Evolutionary conservation across 2,888 invertebrate species (phyloP).

Genomic region (Thymelicus lineola): DNA sequence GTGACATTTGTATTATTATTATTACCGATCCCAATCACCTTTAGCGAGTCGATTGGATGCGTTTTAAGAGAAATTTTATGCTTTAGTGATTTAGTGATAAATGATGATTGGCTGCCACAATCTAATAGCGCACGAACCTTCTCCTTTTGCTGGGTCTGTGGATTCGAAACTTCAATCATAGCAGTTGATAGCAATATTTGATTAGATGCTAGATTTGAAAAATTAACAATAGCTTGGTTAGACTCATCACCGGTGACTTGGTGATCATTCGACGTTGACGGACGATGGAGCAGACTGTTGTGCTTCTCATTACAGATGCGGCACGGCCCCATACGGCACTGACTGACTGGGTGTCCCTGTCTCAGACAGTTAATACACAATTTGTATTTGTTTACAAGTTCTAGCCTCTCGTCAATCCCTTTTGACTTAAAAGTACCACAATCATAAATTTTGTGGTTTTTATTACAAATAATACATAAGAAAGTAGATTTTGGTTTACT

Average conservation of each 20-base stretch:
- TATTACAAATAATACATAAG: not conserved
- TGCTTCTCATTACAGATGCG: too few relatives aligned
- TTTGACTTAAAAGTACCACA: not conserved
- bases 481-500: not conserved
- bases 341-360: too few relatives aligned
- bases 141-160: not conserved
- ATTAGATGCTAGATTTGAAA: not conserved
- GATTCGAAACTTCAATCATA: slow-evolving; percentile 41
- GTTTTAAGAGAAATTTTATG: too few relatives aligned
- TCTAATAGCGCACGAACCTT: too few relatives aligned
- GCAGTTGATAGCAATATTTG: slow-evolving; percentile 33
- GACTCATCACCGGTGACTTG: not conserved
- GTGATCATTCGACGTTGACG: not conserved
- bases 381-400: not conserved
- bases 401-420: not conserved
- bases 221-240: not conserved
- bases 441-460: not conserved
- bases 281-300: not conserved
- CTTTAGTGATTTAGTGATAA: too few relatives aligned
- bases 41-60: too few relatives aligned
- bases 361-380: not conserved
- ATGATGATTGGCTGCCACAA: too few relatives aligned
- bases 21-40: too few relatives aligned
- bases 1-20: too few relatives aligned
- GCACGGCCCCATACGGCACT: too few relatives aligned